Evolutionary conservation across 2,113 vertebrate species (phyloP).

Genomic region (Chaetops frenatus): DNA sequence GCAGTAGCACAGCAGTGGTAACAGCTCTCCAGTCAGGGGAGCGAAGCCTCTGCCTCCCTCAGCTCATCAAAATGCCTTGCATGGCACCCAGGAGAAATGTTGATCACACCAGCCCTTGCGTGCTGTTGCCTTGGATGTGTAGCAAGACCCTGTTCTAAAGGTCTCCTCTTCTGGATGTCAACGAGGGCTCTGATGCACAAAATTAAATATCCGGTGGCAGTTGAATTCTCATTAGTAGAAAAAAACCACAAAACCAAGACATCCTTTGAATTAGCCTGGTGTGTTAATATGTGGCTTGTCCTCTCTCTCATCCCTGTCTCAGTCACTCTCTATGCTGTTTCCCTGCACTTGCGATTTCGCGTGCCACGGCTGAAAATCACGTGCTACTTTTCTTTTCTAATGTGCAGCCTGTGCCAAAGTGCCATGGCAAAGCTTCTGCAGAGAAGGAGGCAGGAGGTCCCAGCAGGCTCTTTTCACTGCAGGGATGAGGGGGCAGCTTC

Average conservation of each 20-base stretch:
- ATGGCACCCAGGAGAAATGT: not conserved
- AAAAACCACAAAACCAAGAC: not conserved
- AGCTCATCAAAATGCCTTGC: not conserved
- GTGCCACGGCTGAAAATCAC: not conserved
- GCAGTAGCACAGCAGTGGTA: not conserved
- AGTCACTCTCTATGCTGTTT: not conserved
- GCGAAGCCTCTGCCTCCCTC: not conserved
- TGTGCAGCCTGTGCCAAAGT: accelerated
- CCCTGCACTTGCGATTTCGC: not conserved
- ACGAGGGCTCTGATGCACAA: not conserved
- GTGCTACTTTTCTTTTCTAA: too few species aligned
- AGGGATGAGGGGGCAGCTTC: not conserved
- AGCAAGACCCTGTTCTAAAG: not conserved
- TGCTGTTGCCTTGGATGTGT: not conserved
- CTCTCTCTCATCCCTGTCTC: not conserved
- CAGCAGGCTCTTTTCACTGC: not conserved
- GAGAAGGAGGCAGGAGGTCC: not conserved
- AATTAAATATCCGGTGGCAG: not conserved
- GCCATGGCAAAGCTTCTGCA: not conserved
- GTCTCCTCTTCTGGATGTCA: not conserved
- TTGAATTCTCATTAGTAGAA: not conserved
- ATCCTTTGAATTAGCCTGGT: not conserved
- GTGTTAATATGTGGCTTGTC: not conserved
- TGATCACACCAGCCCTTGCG: not conserved
- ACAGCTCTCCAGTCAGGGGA: not conserved